Evolutionary conservation across 2,888 invertebrate genomes (phyloP), one percentile per base, ranked within the genome.

Genomic region (Nemotelus nigrinus): DNA sequence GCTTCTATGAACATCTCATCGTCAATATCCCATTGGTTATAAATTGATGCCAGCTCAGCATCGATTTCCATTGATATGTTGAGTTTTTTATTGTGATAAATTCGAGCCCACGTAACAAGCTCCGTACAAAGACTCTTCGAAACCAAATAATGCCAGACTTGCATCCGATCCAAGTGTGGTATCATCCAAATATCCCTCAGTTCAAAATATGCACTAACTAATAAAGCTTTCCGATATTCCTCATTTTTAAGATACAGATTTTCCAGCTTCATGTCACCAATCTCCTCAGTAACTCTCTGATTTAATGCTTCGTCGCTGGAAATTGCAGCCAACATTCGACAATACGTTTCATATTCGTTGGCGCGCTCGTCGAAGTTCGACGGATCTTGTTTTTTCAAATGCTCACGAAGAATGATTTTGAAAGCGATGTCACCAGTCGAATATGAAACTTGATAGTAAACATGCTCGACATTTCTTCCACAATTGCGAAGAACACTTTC

Each of bases 381-480:
- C 39, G 89, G 86, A 7, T 87, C 85, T 48, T 88, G 86, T 79
- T 90, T 90, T 63, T 89, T 88, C 78, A 94, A 85, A 83, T 93
- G 90, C 71, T 91, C 90, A 39, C 92, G 90, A 80, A 94, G 89
- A 81, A 92, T 91, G 81, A 93, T 91, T 82, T 93, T 88, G 70
- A 93, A 87, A 48, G 88, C 88, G 80, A 89, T 89, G 80, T 91
- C 89, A 55, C 87, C 85, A 57, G 91, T 91, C 68, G 90, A 89
- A 80, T 89, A 85, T 25, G 92, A 92, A 64, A 91, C 86, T 77
- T 87, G 86, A 72, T 85, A 86, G 70, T 85, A 87, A 53, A 85
- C 83, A 65, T 83, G 83, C 79, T 84, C 84, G 0, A 85, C 84
- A 78, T 87, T 84, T 2, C 85, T 81, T 0, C 85, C 82, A 3